These are phyloP conservation scores for Onychomys torridus DNA, from an alignment of 2,797 vertebrate genomes.

Conservation along the genomic window DNA sequence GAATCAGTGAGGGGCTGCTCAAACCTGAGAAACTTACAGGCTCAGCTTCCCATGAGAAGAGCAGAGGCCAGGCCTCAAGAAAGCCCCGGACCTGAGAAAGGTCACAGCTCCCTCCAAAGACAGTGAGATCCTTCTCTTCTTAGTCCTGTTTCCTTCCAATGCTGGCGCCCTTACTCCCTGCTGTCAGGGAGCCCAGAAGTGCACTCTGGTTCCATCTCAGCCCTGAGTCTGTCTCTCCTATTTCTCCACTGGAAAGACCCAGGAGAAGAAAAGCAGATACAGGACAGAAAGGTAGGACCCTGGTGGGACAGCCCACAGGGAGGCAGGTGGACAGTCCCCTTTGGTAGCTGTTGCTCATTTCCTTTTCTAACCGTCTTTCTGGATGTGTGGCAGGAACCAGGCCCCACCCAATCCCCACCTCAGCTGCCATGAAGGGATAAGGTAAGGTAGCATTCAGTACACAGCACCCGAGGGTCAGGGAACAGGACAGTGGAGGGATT, in stretches of 20 bases:
- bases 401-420: background rate
- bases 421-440: background rate
- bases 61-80: background rate
- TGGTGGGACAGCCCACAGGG: background rate
- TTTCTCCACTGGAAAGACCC: slow-evolving; percentile 3
- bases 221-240: background rate
- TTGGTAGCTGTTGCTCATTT: background rate
- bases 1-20: background rate
- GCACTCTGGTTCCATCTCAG: background rate
- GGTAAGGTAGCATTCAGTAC: background rate
- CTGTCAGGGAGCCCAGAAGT: background rate
- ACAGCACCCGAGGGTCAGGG: background rate
- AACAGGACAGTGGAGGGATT: background rate
- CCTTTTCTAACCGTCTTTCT: background rate
- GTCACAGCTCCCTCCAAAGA: background rate
- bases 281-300: background rate
- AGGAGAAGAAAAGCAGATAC: background rate
- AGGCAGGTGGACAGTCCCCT: background rate
- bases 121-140: background rate
- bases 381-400: background rate
- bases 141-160: background rate
- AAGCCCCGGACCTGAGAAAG: background rate
- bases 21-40: background rate
- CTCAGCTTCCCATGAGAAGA: slow-evolving; percentile 12
- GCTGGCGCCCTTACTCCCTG: background rate